These are phyloP conservation scores for Drosophila anomalata DNA, from an alignment of 2,888 invertebrate species.

Conservation along the genomic window DNA sequence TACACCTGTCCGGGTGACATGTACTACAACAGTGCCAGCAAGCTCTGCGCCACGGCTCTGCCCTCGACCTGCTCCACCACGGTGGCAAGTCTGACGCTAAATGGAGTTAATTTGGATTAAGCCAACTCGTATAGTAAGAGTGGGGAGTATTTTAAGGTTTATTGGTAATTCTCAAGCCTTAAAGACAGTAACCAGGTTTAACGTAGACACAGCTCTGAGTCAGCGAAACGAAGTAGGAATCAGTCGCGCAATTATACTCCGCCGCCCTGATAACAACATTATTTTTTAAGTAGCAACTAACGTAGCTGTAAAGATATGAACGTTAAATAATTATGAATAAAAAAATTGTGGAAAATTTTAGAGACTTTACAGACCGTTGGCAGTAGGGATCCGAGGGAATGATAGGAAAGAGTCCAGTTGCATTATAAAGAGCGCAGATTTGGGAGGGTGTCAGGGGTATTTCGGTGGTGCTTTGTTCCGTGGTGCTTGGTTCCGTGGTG, in stretches of 20 bases:
- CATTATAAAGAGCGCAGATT: slow-evolving; percentile 55
- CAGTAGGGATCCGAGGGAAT: slow-evolving; percentile 74
- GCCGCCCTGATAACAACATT: slow-evolving; percentile 53
- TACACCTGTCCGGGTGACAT: slow-evolving; percentile 72
- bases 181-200: slow-evolving; percentile 67
- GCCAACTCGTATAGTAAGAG: background rate
- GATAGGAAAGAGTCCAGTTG: slow-evolving; percentile 71
- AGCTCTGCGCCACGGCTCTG: slow-evolving; percentile 45
- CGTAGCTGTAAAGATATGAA: slow-evolving; percentile 67
- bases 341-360: slow-evolving; percentile 5
- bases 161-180: slow-evolving; percentile 14
- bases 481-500: background rate
- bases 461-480: background rate
- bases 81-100: slow-evolving; percentile 47
- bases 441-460: slow-evolving; percentile 55
- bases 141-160: slow-evolving; percentile 17
- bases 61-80: slow-evolving; percentile 61
- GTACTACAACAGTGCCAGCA: slow-evolving; percentile 60
- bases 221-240: slow-evolving; percentile 63
- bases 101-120: slow-evolving; percentile 41
- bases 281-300: slow-evolving; percentile 66
- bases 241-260: slow-evolving; percentile 60
- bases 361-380: slow-evolving; percentile 61
- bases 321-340: background rate
- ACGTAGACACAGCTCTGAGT: slow-evolving; percentile 58